Conservation (phyloP, 35 echinoderm and acorn worm species). For the Strongylocentrotus purpuratus region DNA sequence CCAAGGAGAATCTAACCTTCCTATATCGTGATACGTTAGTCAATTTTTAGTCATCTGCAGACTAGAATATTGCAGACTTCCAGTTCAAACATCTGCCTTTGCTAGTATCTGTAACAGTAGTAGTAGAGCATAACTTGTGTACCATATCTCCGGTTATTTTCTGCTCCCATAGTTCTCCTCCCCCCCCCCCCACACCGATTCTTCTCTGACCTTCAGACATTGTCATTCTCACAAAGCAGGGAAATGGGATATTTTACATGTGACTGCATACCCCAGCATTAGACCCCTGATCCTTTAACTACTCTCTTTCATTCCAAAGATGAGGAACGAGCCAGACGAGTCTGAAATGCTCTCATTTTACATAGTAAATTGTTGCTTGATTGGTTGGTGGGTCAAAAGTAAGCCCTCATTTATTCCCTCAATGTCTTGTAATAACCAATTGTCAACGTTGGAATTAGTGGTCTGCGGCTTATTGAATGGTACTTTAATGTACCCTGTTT, state of each 20-base stretch:
- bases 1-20: too few relatives aligned
- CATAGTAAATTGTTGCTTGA: not conserved
- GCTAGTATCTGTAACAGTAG: too few relatives aligned
- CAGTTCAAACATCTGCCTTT: too few relatives aligned
- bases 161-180: not conserved
- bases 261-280: not conserved
- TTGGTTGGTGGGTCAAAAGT: not conserved
- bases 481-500: not conserved
- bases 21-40: too few relatives aligned
- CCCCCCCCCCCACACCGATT: not conserved
- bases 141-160: too few relatives aligned
- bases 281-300: not conserved
- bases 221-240: not conserved
- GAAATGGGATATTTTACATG: not conserved
- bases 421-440: constrained; percentile 14
- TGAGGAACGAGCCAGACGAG: not conserved
- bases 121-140: too few relatives aligned
- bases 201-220: not conserved
- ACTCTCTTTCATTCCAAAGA: not conserved
- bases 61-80: too few relatives aligned
- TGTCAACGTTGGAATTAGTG: not conserved
- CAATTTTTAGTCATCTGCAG: too few relatives aligned
- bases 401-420: not conserved
- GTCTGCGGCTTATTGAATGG: not conserved
- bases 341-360: not conserved